Base-by-base conservation (phyloP, 2,113 vertebrate species). In the Smithornis capensis region DNA sequence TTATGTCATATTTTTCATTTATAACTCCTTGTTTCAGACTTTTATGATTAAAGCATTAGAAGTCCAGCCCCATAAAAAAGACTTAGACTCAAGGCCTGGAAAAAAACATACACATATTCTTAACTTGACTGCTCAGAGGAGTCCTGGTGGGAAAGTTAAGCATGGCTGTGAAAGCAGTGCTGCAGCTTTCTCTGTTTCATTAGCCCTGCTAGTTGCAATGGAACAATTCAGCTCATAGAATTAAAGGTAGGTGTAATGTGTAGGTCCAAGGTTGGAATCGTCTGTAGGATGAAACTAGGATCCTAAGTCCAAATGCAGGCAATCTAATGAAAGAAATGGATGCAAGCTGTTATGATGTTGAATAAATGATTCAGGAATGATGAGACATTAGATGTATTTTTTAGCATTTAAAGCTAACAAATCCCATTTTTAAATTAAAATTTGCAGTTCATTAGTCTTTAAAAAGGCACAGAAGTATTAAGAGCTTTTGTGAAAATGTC, bases 1-100 rank as follows among this genome's bases (percentile, higher is more conserved):
- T 95, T 93, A 70, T 83, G 88, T 84, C 5, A 3, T 88, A 90
- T 92, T 95, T 95, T 92, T 96, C 69, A 79, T 93, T 93, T 97
- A 78, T 75, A 84, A 81, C 37, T 90, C 49, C 37, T 92, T 49
- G 44, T 89, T 97, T 94, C 73, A 71, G 52, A 65, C 75, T 93
- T 96, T 97, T 96, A 82, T 78, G 79, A 89, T 81, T 64, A 93
- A 95, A 83, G 37, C n/a, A 75, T 95, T 93, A 89, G 23, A 23
- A 92, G 31, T 86, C 76, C 86, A 88, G 79, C 92, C 56, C 64
- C 74, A 23, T 77, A 86, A 93, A 92, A 96, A 86, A 81, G n/a
- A 4, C 25, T 81, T 71, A 90, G 49, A 63, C 23, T n/a, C 2
- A 12, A 45, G 35, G 45, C 60, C 44, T 96, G 52, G 64, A 42